A percentile compares a stretch with the other conserved stretches of the same genome.
Evolutionary conservation across 2,888 invertebrate genomes (phyloP).

Genomic region (Macaria liturata): DNA sequence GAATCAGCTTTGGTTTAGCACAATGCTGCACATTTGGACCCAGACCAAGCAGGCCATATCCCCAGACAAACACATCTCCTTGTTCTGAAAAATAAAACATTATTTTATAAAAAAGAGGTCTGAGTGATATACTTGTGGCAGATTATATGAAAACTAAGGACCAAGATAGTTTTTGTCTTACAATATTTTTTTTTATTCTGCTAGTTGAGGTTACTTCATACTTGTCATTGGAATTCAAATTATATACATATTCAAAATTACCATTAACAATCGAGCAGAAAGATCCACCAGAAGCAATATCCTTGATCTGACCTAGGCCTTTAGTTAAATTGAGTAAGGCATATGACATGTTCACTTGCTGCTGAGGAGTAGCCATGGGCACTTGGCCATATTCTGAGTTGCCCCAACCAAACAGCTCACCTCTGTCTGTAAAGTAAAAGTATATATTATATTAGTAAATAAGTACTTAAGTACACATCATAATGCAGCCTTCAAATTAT

Average conservation of each 20-base stretch:
- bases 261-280: constrained; percentile 93
- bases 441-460: too few species aligned
- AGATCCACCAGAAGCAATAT: constrained; percentile 93
- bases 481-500: too few species aligned
- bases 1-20: constrained; percentile 87
- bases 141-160: too few species aligned
- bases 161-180: too few species aligned
- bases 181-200: too few species aligned
- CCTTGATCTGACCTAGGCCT: constrained; percentile 88
- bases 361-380: constrained; percentile 72
- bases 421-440: constrained; percentile 84
- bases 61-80: constrained; percentile 96
- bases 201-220: too few species aligned
- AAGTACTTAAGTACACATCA: too few species aligned
- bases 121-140: too few species aligned
- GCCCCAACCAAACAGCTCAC: constrained; percentile 98
- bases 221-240: too few species aligned
- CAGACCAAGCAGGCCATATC: constrained; percentile 94
- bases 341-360: constrained; percentile 90
- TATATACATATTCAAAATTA: constrained; percentile 44
- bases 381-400: constrained; percentile 97
- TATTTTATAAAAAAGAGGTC: too few species aligned
- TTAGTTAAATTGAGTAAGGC: constrained; percentile 83
- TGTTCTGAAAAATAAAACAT: constrained; percentile 79
- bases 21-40: constrained; percentile 90